phyloP scores from a whole-genome alignment of 2,797 vertebrate genomes.

The Saxicola maurus region DNA sequence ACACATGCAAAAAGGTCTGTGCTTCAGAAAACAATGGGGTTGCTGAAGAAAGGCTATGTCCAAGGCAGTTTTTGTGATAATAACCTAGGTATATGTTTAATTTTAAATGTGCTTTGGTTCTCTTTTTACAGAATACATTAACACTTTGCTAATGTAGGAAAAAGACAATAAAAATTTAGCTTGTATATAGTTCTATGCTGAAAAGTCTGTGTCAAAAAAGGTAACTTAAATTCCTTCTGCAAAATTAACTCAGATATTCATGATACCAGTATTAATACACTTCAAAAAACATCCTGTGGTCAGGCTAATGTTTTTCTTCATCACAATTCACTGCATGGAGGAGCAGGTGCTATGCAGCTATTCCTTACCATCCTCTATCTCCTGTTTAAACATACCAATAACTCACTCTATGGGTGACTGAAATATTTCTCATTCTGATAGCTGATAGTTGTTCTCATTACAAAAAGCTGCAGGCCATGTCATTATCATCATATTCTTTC shows the following conservation, averaged over 20 bases:
- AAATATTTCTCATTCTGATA: background rate
- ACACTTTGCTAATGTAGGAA: background rate
- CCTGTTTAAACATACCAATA: background rate
- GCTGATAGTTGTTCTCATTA: conserved; percentile 1
- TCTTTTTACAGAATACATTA: background rate
- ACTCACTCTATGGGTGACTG: background rate
- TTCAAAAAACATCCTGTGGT: background rate
- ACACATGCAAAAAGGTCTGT: background rate
- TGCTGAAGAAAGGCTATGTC: background rate
- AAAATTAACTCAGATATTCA: background rate
- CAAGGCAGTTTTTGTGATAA: background rate
- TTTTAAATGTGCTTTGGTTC: background rate
- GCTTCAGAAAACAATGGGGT: background rate
- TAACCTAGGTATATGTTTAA: background rate
- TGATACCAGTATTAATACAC: background rate
- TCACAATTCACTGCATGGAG: background rate
- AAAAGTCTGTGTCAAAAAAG: background rate
- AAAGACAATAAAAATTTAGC: background rate
- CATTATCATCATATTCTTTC: background rate
- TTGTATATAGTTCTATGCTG: background rate
- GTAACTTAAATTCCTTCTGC: background rate
- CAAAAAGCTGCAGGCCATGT: background rate
- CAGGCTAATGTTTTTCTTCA: background rate
- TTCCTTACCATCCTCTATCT: background rate
- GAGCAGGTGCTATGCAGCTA: background rate